Conservation (phyloP, 2,113 vertebrate genomes). For the Zingel zingel region DNA sequence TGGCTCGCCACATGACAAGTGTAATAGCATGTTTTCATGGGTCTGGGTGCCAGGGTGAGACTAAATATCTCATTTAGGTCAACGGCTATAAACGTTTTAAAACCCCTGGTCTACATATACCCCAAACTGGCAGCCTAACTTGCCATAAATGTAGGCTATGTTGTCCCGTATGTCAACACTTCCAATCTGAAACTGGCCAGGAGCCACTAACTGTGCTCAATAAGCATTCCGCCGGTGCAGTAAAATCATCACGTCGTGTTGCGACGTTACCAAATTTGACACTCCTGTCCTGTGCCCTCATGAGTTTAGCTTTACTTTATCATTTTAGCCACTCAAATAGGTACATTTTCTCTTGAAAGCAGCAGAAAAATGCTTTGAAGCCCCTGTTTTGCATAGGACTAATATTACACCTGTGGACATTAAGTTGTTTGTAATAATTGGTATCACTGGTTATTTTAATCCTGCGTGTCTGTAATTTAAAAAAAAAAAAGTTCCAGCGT, state of each 20-base stretch:
- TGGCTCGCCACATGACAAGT: constrained; percentile 71
- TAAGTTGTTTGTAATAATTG: constrained; percentile 35
- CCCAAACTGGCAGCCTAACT: constrained; percentile 62
- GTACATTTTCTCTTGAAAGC: constrained; percentile 13
- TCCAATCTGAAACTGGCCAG: constrained; percentile 55
- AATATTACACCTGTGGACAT: constrained; percentile 38
- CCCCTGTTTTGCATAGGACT: neutral
- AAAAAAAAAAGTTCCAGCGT: neutral
- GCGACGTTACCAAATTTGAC: constrained; percentile 34
- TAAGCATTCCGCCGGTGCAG: constrained; percentile 36
- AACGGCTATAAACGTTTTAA: constrained; percentile 75
- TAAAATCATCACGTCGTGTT: constrained; percentile 45
- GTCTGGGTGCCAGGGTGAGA: constrained; percentile 67
- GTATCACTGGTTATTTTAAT: constrained; percentile 41
- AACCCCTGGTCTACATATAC: constrained; percentile 67
- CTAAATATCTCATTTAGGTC: constrained; percentile 79
- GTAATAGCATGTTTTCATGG: constrained; percentile 74
- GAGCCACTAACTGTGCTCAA: constrained; percentile 56
- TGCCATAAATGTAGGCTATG: constrained; percentile 72
- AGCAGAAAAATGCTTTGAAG: constrained; percentile 53
- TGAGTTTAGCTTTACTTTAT: constrained; percentile 11
- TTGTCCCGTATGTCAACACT: constrained; percentile 70
- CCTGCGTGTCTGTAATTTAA: constrained; percentile 46
- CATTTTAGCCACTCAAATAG: constrained; percentile 23
- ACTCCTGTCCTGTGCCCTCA: neutral